Evolutionary conservation across 1,140 invertebrate genomes (phyloP).

Genomic region (Lanistes nyassanus): DNA sequence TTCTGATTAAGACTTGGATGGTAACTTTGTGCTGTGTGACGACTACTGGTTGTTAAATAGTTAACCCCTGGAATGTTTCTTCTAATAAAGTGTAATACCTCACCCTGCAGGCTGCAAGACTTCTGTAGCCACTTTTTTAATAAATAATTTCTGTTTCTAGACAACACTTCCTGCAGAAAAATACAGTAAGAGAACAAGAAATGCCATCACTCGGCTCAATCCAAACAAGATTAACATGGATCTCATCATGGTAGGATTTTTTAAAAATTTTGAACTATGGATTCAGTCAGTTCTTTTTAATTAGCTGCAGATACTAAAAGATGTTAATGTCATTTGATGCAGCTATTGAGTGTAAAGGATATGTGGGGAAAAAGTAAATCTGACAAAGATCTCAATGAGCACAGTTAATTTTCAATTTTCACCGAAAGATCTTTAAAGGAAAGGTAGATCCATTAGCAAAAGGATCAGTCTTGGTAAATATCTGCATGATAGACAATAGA

Average conservation of each 20-base stretch:
- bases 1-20: slow-evolving; percentile 2
- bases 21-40: no score
- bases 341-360: not conserved
- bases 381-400: no score
- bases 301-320: not conserved
- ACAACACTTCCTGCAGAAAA: slow-evolving; percentile 49
- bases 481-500: no score
- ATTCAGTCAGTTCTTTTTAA: not conserved
- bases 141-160: slow-evolving; percentile 33
- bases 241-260: slow-evolving; percentile 50
- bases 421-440: no score
- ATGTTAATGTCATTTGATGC: not conserved
- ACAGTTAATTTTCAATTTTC: no score
- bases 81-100: no score
- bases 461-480: no score
- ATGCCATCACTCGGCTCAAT: slow-evolving; percentile 57
- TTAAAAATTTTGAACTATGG: not conserved
- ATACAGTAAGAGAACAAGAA: slow-evolving; percentile 57
- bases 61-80: no score
- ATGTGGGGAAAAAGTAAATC: no score
- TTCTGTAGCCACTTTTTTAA: not conserved
- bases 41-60: no score
- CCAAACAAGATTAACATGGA: slow-evolving; percentile 60
- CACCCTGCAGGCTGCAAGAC: no score
- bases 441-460: no score